Evolutionary conservation across 2,888 invertebrate species (phyloP).

Genomic region (Dioctria rufipes): DNA sequence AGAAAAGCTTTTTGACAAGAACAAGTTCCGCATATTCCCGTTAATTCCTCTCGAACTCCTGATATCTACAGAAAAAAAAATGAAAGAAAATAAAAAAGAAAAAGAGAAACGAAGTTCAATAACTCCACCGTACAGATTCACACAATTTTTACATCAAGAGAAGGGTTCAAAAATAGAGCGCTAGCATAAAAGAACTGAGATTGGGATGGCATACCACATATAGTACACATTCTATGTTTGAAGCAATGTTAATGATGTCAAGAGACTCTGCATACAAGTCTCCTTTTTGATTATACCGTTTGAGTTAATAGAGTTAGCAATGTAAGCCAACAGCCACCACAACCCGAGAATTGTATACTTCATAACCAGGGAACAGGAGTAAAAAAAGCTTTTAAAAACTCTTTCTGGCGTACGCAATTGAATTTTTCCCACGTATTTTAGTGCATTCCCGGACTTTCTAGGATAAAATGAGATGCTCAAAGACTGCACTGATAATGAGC

Average conservation of each 20-base stretch:
- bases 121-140: neutral
- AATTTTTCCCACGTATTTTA: slow-evolving; percentile 1
- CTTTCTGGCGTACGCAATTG: slow-evolving; percentile 6
- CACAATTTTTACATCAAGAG: slow-evolving; percentile 1
- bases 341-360: neutral
- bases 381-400: slow-evolving; percentile 35
- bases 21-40: too few relatives aligned
- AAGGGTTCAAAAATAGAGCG: neutral
- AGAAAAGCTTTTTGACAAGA: too few relatives aligned
- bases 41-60: too few relatives aligned
- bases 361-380: slow-evolving; percentile 2
- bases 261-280: slow-evolving; percentile 24
- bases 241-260: slow-evolving; percentile 43
- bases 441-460: slow-evolving; percentile 6
- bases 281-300: slow-evolving; percentile 28
- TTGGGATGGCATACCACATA: neutral
- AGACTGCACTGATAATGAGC: slow-evolving; percentile 26
- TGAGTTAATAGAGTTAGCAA: slow-evolving; percentile 37
- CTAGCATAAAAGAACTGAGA: neutral
- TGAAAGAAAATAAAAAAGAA: too few relatives aligned
- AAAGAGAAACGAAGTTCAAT: neutral
- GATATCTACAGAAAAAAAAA: too few relatives aligned
- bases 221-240: neutral
- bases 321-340: neutral
- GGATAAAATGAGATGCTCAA: slow-evolving; percentile 32